Evolutionary conservation across 2,797 vertebrate genomes (phyloP).

Genomic region (Phoebastria nigripes): DNA sequence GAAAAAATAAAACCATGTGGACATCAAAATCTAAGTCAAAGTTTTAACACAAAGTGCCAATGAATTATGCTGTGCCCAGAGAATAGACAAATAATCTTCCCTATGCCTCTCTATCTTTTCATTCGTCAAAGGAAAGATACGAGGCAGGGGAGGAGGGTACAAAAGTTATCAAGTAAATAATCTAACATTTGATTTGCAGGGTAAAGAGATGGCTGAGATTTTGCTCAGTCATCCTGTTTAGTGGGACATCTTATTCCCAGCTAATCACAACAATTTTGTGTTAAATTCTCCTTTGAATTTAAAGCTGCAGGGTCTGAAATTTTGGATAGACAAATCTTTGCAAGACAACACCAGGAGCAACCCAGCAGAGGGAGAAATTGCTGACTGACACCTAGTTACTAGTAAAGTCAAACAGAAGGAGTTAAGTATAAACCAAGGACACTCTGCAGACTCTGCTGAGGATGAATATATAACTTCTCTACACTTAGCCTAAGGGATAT

Average conservation of each 20-base stretch:
- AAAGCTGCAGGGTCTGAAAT: background rate
- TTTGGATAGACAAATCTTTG: background rate
- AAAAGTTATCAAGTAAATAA: background rate
- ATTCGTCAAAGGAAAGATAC: background rate
- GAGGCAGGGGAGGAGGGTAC: background rate
- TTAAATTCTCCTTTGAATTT: background rate
- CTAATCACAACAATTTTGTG: background rate
- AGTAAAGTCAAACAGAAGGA: constrained; percentile 13
- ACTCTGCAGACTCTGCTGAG: background rate
- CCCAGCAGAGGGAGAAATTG: background rate
- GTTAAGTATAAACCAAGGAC: constrained; percentile 27
- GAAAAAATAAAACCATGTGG: background rate
- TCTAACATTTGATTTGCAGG: background rate
- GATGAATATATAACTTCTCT: background rate
- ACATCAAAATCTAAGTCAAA: background rate
- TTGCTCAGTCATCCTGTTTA: background rate
- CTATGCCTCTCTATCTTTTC: background rate
- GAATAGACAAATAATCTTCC: background rate
- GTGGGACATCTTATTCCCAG: background rate
- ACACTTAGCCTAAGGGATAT: background rate
- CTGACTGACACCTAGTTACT: background rate
- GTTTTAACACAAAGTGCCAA: background rate
- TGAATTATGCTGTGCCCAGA: background rate
- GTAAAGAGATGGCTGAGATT: background rate
- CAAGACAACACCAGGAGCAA: background rate